These are phyloP conservation scores for Cancer borealis DNA, from an alignment of 2,888 invertebrate species.

Conservation along the genomic window DNA sequence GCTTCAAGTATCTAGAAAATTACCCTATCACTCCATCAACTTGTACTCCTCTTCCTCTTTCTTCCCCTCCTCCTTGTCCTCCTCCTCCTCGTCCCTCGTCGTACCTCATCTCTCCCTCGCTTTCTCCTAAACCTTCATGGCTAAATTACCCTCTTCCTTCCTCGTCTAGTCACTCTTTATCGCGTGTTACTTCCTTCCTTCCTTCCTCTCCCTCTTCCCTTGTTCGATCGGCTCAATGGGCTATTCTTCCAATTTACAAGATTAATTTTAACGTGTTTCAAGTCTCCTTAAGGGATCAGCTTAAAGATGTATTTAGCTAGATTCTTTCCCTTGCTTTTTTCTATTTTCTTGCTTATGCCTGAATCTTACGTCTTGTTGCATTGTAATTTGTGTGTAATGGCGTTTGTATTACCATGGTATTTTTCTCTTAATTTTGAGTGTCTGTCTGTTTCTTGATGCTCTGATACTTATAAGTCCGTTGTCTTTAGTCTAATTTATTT, in stretches of 20 bases:
- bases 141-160: constrained; percentile 43
- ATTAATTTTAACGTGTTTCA: constrained; percentile 32
- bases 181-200: background rate
- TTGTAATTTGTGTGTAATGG: background rate
- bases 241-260: constrained; percentile 18
- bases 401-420: background rate
- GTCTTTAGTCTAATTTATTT: too few relatives aligned
- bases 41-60: background rate
- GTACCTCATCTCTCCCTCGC: background rate
- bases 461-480: background rate
- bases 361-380: background rate
- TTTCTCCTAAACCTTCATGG: constrained; percentile 8
- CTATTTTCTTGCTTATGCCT: background rate
- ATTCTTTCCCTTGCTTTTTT: background rate
- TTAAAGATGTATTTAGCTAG: background rate
- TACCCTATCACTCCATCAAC: background rate
- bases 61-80: constrained; percentile 1
- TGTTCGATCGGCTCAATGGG: background rate
- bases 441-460: background rate
- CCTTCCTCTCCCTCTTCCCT: constrained; percentile 17
- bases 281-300: background rate
- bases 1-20: background rate
- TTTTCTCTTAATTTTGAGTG: background rate
- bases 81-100: background rate
- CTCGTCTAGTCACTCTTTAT: constrained; percentile 34